Evolutionary conservation across 1,140 invertebrate species (phyloP).

Genomic region (Ips nitidus): DNA sequence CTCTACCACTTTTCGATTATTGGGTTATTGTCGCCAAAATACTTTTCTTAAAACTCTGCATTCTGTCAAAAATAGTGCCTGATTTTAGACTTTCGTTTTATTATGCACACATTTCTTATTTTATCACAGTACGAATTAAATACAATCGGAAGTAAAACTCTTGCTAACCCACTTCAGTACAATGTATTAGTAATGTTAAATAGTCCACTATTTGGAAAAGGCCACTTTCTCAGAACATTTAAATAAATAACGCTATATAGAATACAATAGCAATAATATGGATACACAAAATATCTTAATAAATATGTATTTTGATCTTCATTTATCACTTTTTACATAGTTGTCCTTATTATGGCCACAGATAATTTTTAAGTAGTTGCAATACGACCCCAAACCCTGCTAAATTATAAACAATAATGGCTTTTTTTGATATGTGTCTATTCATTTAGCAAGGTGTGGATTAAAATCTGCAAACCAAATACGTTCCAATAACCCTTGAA

Average conservation of each 20-base stretch:
- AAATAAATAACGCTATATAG: slow-evolving; percentile 20
- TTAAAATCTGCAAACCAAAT: too few relatives aligned
- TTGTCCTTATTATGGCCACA: not conserved
- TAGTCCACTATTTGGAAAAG: slow-evolving; percentile 10
- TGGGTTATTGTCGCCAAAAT: too few relatives aligned
- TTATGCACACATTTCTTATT: not conserved
- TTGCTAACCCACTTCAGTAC: not conserved
- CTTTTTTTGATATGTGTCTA: too few relatives aligned
- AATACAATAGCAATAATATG: slow-evolving; percentile 17
- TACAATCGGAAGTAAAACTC: slow-evolving; percentile 7
- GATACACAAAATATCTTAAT: slow-evolving; percentile 29
- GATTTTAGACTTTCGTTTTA: too few relatives aligned
- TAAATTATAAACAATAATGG: too few relatives aligned
- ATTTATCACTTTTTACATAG: slow-evolving; percentile 23
- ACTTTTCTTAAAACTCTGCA: too few relatives aligned
- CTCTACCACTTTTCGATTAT: too few relatives aligned
- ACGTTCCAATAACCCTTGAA: too few relatives aligned
- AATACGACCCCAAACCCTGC: too few relatives aligned
- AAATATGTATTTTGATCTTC: slow-evolving; percentile 17
- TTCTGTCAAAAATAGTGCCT: too few relatives aligned
- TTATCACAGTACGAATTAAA: slow-evolving; percentile 12
- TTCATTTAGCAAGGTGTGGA: too few relatives aligned
- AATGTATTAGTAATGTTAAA: slow-evolving; percentile 11
- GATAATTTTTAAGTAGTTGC: not conserved
- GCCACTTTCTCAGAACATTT: slow-evolving; percentile 18